Conservation (phyloP, 2,888 invertebrate species). For the Zhuqinia jingwanae region DNA sequence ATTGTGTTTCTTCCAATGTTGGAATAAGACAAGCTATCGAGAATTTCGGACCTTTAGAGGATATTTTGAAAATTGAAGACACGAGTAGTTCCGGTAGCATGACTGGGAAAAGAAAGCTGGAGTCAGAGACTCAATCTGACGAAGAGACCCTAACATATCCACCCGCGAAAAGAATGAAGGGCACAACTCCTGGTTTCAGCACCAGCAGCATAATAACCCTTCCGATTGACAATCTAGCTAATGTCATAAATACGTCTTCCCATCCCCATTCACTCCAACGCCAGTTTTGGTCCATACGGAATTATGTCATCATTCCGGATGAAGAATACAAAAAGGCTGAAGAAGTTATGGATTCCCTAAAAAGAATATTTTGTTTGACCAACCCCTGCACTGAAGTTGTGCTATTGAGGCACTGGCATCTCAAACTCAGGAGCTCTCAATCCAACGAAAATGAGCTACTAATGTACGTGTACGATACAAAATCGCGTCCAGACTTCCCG, state of each 20-base stretch:
- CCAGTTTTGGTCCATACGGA: not conserved
- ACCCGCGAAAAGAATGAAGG: not conserved
- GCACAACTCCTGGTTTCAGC: too few species aligned
- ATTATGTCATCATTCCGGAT: not conserved
- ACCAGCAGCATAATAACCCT: not conserved
- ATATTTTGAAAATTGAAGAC: too few species aligned
- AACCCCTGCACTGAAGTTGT: not conserved
- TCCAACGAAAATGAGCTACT: not conserved
- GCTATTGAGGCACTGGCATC: conserved; percentile 1
- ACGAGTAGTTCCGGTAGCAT: not conserved
- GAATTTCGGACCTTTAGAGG: too few species aligned
- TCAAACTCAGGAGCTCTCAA: not conserved
- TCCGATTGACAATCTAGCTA: not conserved
- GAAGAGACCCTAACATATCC: too few species aligned
- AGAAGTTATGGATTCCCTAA: not conserved
- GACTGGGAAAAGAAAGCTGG: too few species aligned
- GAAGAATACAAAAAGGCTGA: not conserved
- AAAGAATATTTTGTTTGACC: not conserved
- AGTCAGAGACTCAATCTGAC: too few species aligned
- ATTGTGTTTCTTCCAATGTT: too few species aligned
- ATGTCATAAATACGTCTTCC: not conserved
- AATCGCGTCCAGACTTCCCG: not conserved
- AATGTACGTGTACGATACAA: not conserved
- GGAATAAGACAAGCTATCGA: too few species aligned
- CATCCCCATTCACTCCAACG: not conserved